Base-by-base conservation (phyloP, 2,113 vertebrate species). In the Clupea harengus region DNA sequence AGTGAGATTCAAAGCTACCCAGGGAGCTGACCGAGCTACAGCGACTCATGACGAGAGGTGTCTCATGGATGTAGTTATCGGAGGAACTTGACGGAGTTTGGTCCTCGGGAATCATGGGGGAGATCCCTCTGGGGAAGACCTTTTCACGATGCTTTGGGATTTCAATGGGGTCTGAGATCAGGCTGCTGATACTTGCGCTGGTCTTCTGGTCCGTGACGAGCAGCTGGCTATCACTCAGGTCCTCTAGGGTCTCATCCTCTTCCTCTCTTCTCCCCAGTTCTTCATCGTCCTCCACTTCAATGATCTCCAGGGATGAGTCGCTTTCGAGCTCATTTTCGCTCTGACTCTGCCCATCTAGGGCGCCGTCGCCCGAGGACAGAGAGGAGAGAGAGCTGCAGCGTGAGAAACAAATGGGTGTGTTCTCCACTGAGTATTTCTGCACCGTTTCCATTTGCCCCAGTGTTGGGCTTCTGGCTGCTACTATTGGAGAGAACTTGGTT, bases 21-120 rank as follows among this genome's bases (percentile, higher is more conserved):
- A 99, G 89, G 0, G 98, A 99, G 90, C 98, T 99, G 85, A 99
- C 98, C 0, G 98, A 99, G 90, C 98, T 99, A 91, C 98, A 99
- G 86, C 98, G 97, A 86, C 98, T 99, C 95, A 99, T 96, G 22
- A 99, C 97, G 85, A 99, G 93, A 0, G 98, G 98, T 0, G 98
- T 99, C 90, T 99, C 98, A 46, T 99, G 98, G 87, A 99, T 95
- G 81, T 97, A 99, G 87, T 99, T 99, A 87, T 99, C 98, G 0
- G 97, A 99, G 1, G 98, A 99, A 91, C 98, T 99, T 0, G 98
- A 99, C 0, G 98, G 97, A 0, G 97, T 99, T 86, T 95, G 93
- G 86, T 99, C 98, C 49, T 97, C 97, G 17, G 93, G 94, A 85
- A 93, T 88, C 0, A 95, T 94, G 0, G 97, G 95, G 0, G 96